Base-by-base conservation (phyloP, 37 sponge, comb jelly and placozoan genomes). In the Tethya wilhelma region DNA sequence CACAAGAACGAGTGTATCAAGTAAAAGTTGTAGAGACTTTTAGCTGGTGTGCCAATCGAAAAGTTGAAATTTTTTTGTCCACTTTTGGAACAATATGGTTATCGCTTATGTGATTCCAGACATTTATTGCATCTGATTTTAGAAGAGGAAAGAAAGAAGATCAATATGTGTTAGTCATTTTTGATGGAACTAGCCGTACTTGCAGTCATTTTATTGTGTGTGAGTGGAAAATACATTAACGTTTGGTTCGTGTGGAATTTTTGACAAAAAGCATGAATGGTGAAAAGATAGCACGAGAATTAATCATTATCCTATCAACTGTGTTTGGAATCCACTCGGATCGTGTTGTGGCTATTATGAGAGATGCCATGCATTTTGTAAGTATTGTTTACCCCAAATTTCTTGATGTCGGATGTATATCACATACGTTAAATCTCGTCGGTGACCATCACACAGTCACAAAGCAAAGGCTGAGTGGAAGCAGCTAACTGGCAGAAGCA, bases 361-460 rank as follows among this genome's bases (percentile, higher is more conserved):
- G 46, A 28, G 81, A 80, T 59, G 78, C 85, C 46, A 76, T 84
- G 72, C 34, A 14, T 17, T 43, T 44, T 4, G 46, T 80, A 32
- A 62, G 25, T 62, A n/a, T 62, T 62, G 29, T 62, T 62, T 9
- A 26, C 29, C 29, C 77, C 31, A 70, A 59, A 49, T 25, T 75
- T 9, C 43, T 81, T 2, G 82, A 81, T 38, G 32, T 88, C 12
- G 77, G 89, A 20, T 82, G 90, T 40, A 73, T 73, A 44, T 73
- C 75, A 4, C 83, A 88, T 67, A 80, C 82, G 2, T 31, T 87
- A 20, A 71, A 87, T 78, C 63, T 49, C 14, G n/a, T 62, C n/a
- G 83, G 89, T 22, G 83, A 88, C 14, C 56, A 77, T 53, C 66
- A 8, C 87, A 87, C 44, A 87, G 87, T 49, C 76, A 71, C 4